Percentiles rank a stretch among this genome's conserved stretches.
phyloP scores from a whole-genome alignment of 2,797 vertebrate species.

The Mareca penelope region DNA sequence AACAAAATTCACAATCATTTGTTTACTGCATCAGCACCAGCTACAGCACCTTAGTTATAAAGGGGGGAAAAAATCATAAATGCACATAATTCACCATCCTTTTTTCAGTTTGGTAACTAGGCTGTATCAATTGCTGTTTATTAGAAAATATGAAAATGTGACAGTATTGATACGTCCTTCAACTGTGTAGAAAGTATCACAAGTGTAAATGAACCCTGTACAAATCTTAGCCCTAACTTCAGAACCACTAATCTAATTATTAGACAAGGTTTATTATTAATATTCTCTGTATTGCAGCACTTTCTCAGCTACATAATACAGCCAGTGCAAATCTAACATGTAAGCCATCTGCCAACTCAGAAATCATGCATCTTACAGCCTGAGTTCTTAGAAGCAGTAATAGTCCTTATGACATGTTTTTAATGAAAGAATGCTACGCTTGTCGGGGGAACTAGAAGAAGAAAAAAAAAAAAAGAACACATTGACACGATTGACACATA shows the following conservation, averaged over 20 bases:
- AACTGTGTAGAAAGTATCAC: not conserved
- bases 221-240: not conserved
- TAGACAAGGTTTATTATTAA: not conserved
- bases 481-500: not conserved
- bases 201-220: not conserved
- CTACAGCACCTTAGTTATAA: not conserved
- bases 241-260: not conserved
- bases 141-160: not conserved
- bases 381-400: not conserved
- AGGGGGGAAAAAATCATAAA: not conserved
- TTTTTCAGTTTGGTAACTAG: not conserved
- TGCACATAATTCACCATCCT: not conserved
- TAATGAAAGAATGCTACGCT: conserved; percentile 48
- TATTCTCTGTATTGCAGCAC: not conserved
- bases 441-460: not conserved
- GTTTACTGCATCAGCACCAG: not conserved
- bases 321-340: not conserved
- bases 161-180: not conserved
- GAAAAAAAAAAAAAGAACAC: not conserved
- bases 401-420: conserved; percentile 32
- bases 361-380: not conserved
- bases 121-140: not conserved
- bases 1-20: not conserved
- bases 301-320: not conserved
- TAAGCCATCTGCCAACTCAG: not conserved